Evolutionary conservation across 2,888 invertebrate genomes (phyloP).

Genomic region (Erebia ligea): DNA sequence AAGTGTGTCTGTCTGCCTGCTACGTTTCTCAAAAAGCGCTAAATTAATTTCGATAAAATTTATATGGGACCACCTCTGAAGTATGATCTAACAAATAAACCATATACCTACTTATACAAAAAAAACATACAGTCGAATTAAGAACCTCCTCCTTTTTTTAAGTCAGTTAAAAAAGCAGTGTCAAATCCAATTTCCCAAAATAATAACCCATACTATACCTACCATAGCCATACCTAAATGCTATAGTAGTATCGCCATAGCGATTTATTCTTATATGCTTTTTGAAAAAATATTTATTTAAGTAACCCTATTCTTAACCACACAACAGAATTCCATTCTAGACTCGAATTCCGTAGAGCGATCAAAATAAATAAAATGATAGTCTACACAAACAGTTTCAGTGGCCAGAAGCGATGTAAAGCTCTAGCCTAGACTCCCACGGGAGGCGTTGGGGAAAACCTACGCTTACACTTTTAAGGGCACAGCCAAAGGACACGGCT

Average conservation of each 20-base stretch:
- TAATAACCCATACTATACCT: neutral
- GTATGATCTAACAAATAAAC: too few relatives aligned
- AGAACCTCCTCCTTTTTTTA: too few relatives aligned
- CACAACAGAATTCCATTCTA: slow-evolving; percentile 7
- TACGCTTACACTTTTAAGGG: slow-evolving; percentile 34
- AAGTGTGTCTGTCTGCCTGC: too few relatives aligned
- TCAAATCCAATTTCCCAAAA: neutral
- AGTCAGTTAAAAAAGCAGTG: too few relatives aligned
- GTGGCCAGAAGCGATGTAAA: slow-evolving; percentile 32
- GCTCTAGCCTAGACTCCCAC: slow-evolving; percentile 33
- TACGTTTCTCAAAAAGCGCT: too few relatives aligned
- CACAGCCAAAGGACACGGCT: slow-evolving; percentile 20
- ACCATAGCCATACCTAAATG: neutral
- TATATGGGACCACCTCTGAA: too few relatives aligned
- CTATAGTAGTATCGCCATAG: too few relatives aligned
- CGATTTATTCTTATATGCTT: too few relatives aligned
- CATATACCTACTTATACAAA: too few relatives aligned
- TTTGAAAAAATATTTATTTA: too few relatives aligned
- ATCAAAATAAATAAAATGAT: slow-evolving; percentile 16
- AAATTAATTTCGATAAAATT: too few relatives aligned
- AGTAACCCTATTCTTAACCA: neutral
- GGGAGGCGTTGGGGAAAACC: slow-evolving; percentile 37
- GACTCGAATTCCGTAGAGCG: slow-evolving; percentile 8
- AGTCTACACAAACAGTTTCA: slow-evolving; percentile 23
- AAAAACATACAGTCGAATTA: too few relatives aligned